Evolutionary conservation across 2,113 vertebrate species (phyloP), one percentile per base, ranked within the genome.

Genomic region (Peromyscus polionotus): DNA sequence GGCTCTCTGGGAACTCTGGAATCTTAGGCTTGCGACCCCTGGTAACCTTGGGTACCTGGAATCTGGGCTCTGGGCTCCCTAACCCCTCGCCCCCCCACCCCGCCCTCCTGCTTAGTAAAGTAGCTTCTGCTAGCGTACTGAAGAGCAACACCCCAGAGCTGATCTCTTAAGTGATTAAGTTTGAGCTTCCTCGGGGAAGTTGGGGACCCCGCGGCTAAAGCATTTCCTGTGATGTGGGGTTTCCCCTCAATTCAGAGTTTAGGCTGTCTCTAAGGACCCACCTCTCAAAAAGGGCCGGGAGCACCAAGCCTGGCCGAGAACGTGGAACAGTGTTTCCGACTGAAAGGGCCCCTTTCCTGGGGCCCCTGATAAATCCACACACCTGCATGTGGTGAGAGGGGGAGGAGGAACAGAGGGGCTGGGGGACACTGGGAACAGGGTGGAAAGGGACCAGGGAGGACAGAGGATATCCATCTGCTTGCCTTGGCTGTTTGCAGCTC

Each of bases 321-420:
- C 0, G 33, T 33, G 63, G 48, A 79, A 33, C 89, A 93, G 86
- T 81, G 91, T 93, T 96, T 89, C 86, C 45, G 0, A 94, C n/a
- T 54, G 96, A 76, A 83, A 73, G 85, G 36, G 61, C 33, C 88
- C 89, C 90, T 68, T 96, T 81, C 91, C 76, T 24, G 54, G 70
- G 95, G 93, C 95, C 95, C 75, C 87, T 59, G 81, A 72, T 54
- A 70, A 85, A 86, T 22, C 68, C 90, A 67, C 57, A 90, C 97
- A 97, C 96, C 97, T 98, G 97, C 11, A 2, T 4, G 81, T 39
- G 59, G 81, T 16, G 45, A 77, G 42, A 22, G 45, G 39, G 90
- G 76, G 39, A 67, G 33, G 68, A 13, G 73, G 88, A 76, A 61
- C 87, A 8, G 33, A 3, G 79, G 93, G 54, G 22, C 45, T 59